Percentiles rank a stretch among this genome's conserved stretches.
phyloP scores from a whole-genome alignment of 2,113 vertebrate species.

The Cercopithecus mona region DNA sequence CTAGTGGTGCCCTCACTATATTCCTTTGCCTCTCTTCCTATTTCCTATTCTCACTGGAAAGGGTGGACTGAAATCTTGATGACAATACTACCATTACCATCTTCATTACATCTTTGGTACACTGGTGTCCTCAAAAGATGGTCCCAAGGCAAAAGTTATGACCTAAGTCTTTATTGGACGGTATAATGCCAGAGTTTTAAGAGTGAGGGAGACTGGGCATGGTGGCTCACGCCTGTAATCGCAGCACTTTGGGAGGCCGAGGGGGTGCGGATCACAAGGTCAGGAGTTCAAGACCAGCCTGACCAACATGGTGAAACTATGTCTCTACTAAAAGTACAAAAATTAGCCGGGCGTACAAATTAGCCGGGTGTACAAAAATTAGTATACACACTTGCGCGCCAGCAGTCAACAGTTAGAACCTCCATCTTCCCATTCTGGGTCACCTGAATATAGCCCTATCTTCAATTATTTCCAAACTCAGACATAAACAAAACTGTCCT shows the following conservation, averaged over 20 bases:
- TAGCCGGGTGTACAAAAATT: background rate
- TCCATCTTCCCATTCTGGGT: background rate
- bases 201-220: background rate
- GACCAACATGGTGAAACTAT: no score
- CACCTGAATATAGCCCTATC: background rate
- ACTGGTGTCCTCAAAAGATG: background rate
- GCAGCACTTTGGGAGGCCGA: no score
- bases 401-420: background rate
- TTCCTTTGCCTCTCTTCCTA: background rate
- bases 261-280: no score
- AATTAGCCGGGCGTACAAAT: background rate
- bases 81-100: background rate
- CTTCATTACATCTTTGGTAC: background rate
- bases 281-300: no score
- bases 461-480: background rate
- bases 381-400: background rate
- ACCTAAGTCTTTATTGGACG: background rate
- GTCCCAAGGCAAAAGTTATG: background rate
- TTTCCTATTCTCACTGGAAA: background rate
- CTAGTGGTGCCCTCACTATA: background rate
- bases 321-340: no score
- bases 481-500: background rate
- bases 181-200: background rate
- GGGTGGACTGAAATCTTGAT: background rate
- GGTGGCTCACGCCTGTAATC: no score